Evolutionary conservation across 2,113 vertebrate species (phyloP), one percentile per base, ranked within the genome.

Genomic region (Capreolus pygargus): DNA sequence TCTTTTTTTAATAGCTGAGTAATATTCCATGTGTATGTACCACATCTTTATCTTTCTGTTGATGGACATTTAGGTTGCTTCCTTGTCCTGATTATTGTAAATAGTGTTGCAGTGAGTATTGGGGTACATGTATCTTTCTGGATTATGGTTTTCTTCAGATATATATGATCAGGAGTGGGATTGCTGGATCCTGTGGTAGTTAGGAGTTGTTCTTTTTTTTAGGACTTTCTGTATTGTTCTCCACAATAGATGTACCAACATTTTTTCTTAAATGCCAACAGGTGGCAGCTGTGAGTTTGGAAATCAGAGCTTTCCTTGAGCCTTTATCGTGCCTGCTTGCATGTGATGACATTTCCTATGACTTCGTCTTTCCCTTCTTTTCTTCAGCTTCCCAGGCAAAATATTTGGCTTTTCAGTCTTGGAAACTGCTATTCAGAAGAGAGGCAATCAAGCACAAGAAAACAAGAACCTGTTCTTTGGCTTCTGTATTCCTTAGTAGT

Each of bases 361-460:
- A 86, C n/a, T 64, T 67, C 0, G 5, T 90, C 58, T 83, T 54
- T 87, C 58, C 16, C 12, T 79, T 33, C 58, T 74, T 78, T 83
- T 83, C 67, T 94, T 97, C 55, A 74, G 47, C 39, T 89, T 86
- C 28, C 52, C 61, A 58, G 50, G 70, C 13, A 74, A 96, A 74
- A 57, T 47, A 76, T 83, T 89, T 93, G 61, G 30, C 25, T 86
- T 94, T 96, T 89, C 25, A 78, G 50, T 83, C 43, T 47, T 94
- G 21, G 85, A 95, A 95, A 96, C n/a, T 19, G 39, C 52, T 60
- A 25, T 88, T 92, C 74, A 90, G 92, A 91, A 88, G 81, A 78
- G 45, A 96, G 25, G 43, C 92, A 92, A 78, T 95, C 74, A 84
- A 86, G 60, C 60, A 89, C 79, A 96, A 83, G 92, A 83, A 94